Conservation (phyloP, 2,113 vertebrate genomes). For the Cryptotis parvus region DNA sequence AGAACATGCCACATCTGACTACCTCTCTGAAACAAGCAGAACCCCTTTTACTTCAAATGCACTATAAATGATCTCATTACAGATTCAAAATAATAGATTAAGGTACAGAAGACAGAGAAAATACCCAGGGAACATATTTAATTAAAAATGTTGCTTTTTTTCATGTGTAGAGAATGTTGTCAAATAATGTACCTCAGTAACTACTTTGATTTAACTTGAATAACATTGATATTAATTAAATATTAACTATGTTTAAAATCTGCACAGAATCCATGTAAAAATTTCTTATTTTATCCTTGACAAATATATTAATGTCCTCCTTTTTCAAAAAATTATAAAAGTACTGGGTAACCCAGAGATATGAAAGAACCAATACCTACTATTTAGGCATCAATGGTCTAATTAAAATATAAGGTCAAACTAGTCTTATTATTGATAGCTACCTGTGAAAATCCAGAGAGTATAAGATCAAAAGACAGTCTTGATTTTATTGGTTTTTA, state of each 20-base stretch:
- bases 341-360: neutral
- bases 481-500: neutral
- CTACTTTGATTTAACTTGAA: neutral
- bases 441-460: slow-evolving; percentile 18
- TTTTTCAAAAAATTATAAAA: neutral
- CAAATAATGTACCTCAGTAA: neutral
- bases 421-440: neutral
- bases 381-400: neutral
- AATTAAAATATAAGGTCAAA: neutral
- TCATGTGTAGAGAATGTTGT: neutral
- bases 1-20: neutral
- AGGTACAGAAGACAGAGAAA: neutral
- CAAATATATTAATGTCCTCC: neutral
- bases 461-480: neutral
- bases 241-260: neutral
- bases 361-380: neutral
- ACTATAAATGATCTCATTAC: neutral
- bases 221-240: neutral
- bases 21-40: neutral
- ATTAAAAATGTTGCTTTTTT: neutral
- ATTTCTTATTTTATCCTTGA: neutral
- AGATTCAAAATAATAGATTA: neutral
- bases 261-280: neutral
- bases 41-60: neutral
- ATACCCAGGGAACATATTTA: neutral